phyloP scores from a whole-genome alignment of 2,113 vertebrate species.

The Daubentonia madagascariensis region DNA sequence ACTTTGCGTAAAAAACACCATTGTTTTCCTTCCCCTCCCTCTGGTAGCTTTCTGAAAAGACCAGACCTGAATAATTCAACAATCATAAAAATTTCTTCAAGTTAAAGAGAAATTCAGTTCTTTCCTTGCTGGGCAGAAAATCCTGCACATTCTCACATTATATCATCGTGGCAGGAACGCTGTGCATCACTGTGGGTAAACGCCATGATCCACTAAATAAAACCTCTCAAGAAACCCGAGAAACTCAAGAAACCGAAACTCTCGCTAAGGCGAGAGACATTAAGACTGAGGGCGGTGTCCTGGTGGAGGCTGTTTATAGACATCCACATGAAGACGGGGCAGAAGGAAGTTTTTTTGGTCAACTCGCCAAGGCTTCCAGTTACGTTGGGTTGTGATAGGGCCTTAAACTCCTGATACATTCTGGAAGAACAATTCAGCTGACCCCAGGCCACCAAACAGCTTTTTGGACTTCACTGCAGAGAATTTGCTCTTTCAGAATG shows the following conservation, averaged over 20 bases:
- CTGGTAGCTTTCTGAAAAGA: background rate
- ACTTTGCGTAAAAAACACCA: background rate
- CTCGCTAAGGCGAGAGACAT: background rate
- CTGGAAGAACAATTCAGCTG: background rate
- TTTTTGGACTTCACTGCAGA: background rate
- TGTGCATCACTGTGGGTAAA: fast-evolving
- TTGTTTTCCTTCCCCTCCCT: background rate
- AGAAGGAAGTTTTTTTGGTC: conserved; percentile 17
- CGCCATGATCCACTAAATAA: fast-evolving
- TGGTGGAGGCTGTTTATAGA: background rate
- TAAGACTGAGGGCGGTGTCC: background rate
- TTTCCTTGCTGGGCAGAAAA: background rate
- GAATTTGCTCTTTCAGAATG: background rate
- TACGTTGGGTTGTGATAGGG: background rate
- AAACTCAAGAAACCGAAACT: no score
- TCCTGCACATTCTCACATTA: background rate
- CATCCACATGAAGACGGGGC: background rate
- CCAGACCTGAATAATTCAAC: background rate
- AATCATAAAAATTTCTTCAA: background rate
- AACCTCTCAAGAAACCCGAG: background rate
- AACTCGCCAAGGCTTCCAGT: background rate
- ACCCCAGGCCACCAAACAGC: background rate
- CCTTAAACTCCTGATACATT: background rate
- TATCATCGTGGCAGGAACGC: fast-evolving
- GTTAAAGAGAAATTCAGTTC: background rate